Evolutionary conservation across 2,888 invertebrate genomes (phyloP).

Genomic region (Caenorhabditis plicata): DNA sequence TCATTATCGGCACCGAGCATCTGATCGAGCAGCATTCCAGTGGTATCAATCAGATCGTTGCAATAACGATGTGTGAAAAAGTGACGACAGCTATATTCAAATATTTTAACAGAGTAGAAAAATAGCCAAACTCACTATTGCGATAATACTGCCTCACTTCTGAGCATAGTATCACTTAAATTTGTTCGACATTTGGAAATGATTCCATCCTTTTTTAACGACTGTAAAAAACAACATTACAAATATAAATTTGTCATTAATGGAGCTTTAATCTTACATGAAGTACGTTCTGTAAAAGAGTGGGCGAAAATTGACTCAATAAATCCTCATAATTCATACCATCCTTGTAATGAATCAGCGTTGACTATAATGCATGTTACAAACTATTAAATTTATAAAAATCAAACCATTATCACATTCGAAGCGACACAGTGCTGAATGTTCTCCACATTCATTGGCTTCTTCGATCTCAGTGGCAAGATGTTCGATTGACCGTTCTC

Average conservation of each 20-base stretch:
- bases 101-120: background rate
- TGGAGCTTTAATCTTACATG: no score
- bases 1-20: conserved; percentile 1
- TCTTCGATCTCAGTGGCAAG: conserved; percentile 34
- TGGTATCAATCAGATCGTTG: conserved; percentile 46
- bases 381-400: background rate
- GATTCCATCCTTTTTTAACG: conserved; percentile 52
- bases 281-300: conserved; percentile 30
- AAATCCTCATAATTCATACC: conserved; percentile 26
- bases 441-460: conserved; percentile 24
- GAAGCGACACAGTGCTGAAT: conserved; percentile 51
- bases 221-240: no score
- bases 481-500: conserved; percentile 29
- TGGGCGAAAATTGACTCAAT: conserved; percentile 36
- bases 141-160: conserved; percentile 45
- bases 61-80: conserved; percentile 60
- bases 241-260: no score
- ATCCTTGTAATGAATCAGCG: conserved; percentile 36
- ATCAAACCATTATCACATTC: conserved; percentile 48
- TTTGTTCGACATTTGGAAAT: conserved; percentile 43
- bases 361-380: conserved; percentile 25
- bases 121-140: conserved; percentile 42
- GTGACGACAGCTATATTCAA: conserved; percentile 51
- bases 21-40: conserved; percentile 20
- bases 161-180: conserved; percentile 24